Evolutionary conservation across 2,797 vertebrate species (phyloP), one percentile per base, ranked within the genome.

Genomic region (Sebastes itinus): DNA sequence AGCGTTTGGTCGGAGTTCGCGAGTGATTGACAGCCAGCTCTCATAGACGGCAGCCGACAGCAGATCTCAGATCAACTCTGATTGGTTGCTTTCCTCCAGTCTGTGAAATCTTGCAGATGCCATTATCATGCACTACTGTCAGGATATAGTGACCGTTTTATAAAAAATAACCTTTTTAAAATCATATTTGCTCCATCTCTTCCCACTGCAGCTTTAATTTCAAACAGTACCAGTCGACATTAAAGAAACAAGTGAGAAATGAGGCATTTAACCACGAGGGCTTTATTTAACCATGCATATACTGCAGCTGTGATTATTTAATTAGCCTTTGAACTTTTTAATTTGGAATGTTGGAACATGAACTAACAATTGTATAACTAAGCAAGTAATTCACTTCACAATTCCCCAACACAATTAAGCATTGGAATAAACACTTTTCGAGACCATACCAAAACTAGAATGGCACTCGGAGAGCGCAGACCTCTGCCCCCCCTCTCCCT

Each of bases 1-100:
- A 49, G 0, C 18, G 4, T 20, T 49, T 49, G 14, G 46, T 49
- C 7, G 46, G 7, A 49, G 18, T 49, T 49, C 0, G 46, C 4
- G 46, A 49, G 18, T 49, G 46, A 49, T 49, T 49, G 46, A 49
- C 46, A 49, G 46, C 18, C 46, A 0, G 18, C 0, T 49, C 42
- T 49, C 42, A 0, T 46, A 46, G 42, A 46, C 16, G 18, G 46
- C 7, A 49, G 46, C 18, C 0, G 46, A 49, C 46, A 49, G 46
- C 7, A 49, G 46, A 49, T 1, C 18, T 7, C 18, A 49, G 1
- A 49, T 49, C 46, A 49, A 0, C 16, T 49, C 46, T 49, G 46
- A 49, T 49, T 1, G 46, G 46, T 49, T 49, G 46, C 1, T 20
- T 49, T 49, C 46, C 46, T 49, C 46, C 16, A 0, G 46, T 7